These are phyloP conservation scores for Vanessa cardui DNA, from an alignment of 2,888 invertebrate genomes.

Conservation along the genomic window DNA sequence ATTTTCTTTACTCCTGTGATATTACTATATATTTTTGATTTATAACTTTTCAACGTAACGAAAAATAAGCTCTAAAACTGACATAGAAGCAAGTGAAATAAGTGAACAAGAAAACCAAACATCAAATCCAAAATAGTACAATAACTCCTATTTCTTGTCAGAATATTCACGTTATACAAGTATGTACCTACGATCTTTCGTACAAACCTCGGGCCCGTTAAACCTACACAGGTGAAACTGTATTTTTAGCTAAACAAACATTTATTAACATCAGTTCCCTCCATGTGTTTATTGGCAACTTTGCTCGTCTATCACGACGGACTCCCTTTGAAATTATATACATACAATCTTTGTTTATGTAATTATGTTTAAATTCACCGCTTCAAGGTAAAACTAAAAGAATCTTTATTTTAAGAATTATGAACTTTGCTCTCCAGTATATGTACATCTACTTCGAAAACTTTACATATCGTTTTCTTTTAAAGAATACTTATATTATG, in stretches of 20 bases:
- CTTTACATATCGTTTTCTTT: too few relatives aligned
- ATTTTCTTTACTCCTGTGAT: too few relatives aligned
- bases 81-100: not conserved
- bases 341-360: slow-evolving; percentile 30
- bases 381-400: not conserved
- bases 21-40: too few relatives aligned
- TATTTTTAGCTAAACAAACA: slow-evolving; percentile 33
- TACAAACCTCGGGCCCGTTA: slow-evolving; percentile 23
- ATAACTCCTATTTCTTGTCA: not conserved
- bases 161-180: slow-evolving; percentile 5
- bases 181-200: slow-evolving; percentile 2
- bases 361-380: slow-evolving; percentile 6
- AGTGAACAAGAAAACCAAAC: not conserved
- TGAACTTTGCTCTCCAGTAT: too few relatives aligned
- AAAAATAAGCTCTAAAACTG: too few relatives aligned
- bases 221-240: slow-evolving; percentile 16
- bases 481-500: too few relatives aligned
- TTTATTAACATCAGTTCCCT: slow-evolving; percentile 32
- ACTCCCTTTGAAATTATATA: slow-evolving; percentile 32
- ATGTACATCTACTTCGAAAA: too few relatives aligned
- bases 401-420: not conserved
- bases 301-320: slow-evolving; percentile 39
- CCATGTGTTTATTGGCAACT: slow-evolving; percentile 54
- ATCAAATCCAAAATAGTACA: not conserved
- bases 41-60: too few relatives aligned